Base-by-base conservation (phyloP, 1,140 invertebrate species). In the Pinna nobilis region DNA sequence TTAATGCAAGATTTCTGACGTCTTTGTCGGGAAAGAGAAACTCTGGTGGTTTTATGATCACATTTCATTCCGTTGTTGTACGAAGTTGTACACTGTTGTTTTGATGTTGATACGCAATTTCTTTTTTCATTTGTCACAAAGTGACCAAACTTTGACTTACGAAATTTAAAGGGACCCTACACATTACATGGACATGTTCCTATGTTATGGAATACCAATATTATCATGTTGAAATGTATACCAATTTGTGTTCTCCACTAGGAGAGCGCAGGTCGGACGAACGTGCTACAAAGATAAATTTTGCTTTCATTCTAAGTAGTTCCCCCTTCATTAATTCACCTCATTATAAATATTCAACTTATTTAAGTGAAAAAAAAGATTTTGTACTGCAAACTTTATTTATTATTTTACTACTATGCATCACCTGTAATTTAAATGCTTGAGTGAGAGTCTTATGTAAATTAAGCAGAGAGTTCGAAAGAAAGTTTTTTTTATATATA, bases 401-500 rank as follows among this genome's bases (percentile, higher is more conserved):
- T 37, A 63, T 63, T 63, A 66, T 65, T 65, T 65, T 32, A 59
- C 47, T 28, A 60, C 41, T 44, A 25, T 37, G 57, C 28, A 13
- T 65, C 47, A 20, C 23, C 18, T 64, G 39, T 55, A 55, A 69
- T 55, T 44, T 64, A 65, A 39, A 55, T 72, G 18, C 39, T n/a
- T n/a, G 51, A 65, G 63, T 28, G 63, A 53, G 50, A 47, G 30
- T 51, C 35, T 6, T 32, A 32, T 28, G 53, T 20, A 35, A 44
- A 30, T n/a, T 50, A 63, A 63, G 49, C 53, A 37, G 59, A 47
- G 28, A 37, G 60, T 30, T 39, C 41, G 32, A 57, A 47, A 47
- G 41, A 64, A 41, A 44, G 37, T 41, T 63, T 50, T 66, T 50
- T 66, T 35, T 66, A 47, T 66, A 66, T 35, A 66, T 50, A 65